Evolutionary conservation across 2,888 invertebrate genomes (phyloP).

Genomic region (Abscondita cerata): DNA sequence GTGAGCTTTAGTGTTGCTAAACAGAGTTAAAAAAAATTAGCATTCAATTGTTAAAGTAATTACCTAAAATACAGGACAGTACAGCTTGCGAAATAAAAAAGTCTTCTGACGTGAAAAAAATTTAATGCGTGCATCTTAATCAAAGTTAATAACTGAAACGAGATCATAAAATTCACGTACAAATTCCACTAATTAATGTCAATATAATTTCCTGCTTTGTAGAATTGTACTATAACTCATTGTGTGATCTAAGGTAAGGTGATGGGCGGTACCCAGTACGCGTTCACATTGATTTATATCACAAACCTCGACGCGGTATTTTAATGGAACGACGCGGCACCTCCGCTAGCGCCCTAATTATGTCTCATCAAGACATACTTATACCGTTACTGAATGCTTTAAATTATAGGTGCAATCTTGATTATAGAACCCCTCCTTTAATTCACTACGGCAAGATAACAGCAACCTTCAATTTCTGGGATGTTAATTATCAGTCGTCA

Average conservation of each 20-base stretch:
- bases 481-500: constrained; percentile 51
- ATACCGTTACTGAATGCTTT: constrained; percentile 49
- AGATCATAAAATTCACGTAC: too few species aligned
- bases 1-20: too few species aligned
- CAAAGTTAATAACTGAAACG: too few species aligned
- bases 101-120: too few species aligned
- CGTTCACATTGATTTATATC: constrained; percentile 49
- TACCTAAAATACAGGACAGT: too few species aligned
- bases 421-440: constrained; percentile 39
- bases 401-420: constrained; percentile 51
- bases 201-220: constrained; percentile 27
- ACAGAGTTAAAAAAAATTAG: too few species aligned
- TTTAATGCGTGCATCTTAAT: too few species aligned
- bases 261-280: constrained; percentile 34
- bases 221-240: constrained; percentile 35
- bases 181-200: constrained; percentile 22
- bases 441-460: constrained; percentile 56
- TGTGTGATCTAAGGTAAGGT: constrained; percentile 37
- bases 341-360: constrained; percentile 49
- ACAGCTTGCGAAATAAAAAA: too few species aligned
- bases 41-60: too few species aligned
- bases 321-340: constrained; percentile 48
- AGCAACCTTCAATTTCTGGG: constrained; percentile 52
- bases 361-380: constrained; percentile 53
- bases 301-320: constrained; percentile 46